Conservation (phyloP, 2,888 invertebrate genomes). For the Andrena dorsata region DNA sequence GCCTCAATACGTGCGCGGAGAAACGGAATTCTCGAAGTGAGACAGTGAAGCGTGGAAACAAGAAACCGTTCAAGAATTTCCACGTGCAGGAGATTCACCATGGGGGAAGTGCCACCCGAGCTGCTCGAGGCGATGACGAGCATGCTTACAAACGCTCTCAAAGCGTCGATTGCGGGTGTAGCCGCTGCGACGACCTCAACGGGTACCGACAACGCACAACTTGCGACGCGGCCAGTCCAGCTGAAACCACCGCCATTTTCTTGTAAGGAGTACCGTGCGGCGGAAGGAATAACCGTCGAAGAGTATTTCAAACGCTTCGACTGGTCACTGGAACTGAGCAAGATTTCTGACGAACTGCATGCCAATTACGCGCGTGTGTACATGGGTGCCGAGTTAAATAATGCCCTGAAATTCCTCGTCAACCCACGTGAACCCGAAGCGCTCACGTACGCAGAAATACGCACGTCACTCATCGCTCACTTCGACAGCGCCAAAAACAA, state of each 20-base stretch:
- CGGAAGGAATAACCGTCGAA: background rate
- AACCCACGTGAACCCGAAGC: background rate
- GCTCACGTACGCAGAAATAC: slow-evolving; percentile 1
- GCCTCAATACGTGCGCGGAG: too few relatives aligned
- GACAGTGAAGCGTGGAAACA: too few relatives aligned
- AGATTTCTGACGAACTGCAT: background rate
- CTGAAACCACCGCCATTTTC: background rate
- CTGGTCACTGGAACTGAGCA: slow-evolving; percentile 24
- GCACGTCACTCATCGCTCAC: background rate
- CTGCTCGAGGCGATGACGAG: background rate
- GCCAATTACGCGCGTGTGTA: slow-evolving; percentile 20
- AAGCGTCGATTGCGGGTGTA: background rate
- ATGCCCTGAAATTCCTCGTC: slow-evolving; percentile 15
- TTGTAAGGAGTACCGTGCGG: background rate
- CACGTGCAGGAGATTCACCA: too few relatives aligned
- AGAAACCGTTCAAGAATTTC: too few relatives aligned
- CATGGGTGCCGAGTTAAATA: slow-evolving; percentile 21
- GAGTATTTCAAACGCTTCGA: slow-evolving; percentile 26
- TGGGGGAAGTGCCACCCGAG: background rate
- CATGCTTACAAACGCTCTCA: background rate
- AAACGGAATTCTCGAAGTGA: too few relatives aligned
- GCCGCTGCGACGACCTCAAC: background rate
- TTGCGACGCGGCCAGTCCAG: background rate
- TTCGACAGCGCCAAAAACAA: slow-evolving; percentile 16
- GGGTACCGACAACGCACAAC: background rate